Evolutionary conservation across 2,888 invertebrate genomes (phyloP), one percentile per base, ranked within the genome.

Genomic region (Spisula subtruncata): DNA sequence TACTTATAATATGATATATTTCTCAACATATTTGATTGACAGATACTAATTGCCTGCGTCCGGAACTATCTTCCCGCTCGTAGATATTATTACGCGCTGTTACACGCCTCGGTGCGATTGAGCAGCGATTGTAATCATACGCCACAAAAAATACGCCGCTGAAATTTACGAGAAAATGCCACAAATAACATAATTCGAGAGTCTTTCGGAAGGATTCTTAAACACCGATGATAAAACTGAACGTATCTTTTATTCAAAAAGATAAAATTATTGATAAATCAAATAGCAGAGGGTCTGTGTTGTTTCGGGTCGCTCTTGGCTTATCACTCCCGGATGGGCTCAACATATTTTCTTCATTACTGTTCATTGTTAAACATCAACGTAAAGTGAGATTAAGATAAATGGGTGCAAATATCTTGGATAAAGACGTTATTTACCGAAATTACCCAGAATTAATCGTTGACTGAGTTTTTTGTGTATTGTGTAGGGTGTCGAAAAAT

Each of bases 311-410:
- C 66, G 60, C 56, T 51, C 54, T 35, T 16, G 18, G 41, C 85
- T 80, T 85, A 85, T 85, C 85, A 12, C 5, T 12, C 18, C 56
- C 29, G 56, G 89, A 66, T 86, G 89, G n/a, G 89, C 83, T 81
- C 81, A 88, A 89, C 91, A 91, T 71, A 89, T 48, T 83, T 89
- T 86, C 46, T 85, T 89, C 91, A 89, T 91, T 91, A 91, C 80
- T 18, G 29, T 46, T 54, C 48, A 60, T 56, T 79, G 87, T 84
- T 84, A 56, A 83, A 25, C 60, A 56, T 71, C 60, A 56, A 18
- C 32, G 29, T 32, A 66, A 56, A 18, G n/a, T 10, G 8, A 75
- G 80, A 80, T 46, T 79, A 83, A 35, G 79, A 83, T 83, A 83
- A 88, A 88, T 88, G 60, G 83, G 16, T 56, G 80, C 85, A 85